These are phyloP conservation scores for Bubo blakistoni DNA, from an alignment of 2,113 vertebrate species.

Conservation along the genomic window DNA sequence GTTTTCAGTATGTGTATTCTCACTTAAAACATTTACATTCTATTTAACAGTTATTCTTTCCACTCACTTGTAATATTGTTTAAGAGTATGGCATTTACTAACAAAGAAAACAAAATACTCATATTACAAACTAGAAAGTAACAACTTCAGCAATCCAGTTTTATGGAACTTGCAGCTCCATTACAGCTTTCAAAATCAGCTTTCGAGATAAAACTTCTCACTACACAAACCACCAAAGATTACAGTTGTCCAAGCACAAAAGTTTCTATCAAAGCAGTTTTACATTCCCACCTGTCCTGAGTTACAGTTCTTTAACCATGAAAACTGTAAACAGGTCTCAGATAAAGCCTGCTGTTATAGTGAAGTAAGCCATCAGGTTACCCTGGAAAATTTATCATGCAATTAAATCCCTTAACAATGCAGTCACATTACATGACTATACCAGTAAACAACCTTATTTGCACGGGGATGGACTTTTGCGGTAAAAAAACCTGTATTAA, in stretches of 20 bases:
- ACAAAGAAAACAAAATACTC: neutral
- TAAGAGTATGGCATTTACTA: neutral
- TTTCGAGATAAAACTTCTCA: neutral
- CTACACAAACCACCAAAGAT: neutral
- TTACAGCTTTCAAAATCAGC: neutral
- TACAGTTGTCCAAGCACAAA: neutral
- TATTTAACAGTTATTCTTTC: neutral
- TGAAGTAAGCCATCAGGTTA: neutral
- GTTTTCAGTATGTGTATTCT: neutral
- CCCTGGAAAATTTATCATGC: neutral
- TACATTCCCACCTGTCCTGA: neutral
- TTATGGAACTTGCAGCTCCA: neutral
- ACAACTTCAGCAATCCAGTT: neutral
- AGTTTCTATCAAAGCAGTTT: neutral
- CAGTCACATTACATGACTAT: neutral
- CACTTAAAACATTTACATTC: neutral
- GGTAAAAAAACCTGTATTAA: neutral
- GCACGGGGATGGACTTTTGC: neutral
- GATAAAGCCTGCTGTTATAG: neutral
- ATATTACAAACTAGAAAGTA: neutral
- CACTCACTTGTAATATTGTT: neutral
- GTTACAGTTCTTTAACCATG: neutral
- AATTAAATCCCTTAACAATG: constrained; percentile 4
- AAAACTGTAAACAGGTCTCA: neutral
- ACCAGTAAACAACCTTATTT: neutral